A percentile compares a stretch with the other conserved stretches of the same genome.
Evolutionary conservation across 2,797 vertebrate species (phyloP).

Genomic region (Megalops cyprinoides): DNA sequence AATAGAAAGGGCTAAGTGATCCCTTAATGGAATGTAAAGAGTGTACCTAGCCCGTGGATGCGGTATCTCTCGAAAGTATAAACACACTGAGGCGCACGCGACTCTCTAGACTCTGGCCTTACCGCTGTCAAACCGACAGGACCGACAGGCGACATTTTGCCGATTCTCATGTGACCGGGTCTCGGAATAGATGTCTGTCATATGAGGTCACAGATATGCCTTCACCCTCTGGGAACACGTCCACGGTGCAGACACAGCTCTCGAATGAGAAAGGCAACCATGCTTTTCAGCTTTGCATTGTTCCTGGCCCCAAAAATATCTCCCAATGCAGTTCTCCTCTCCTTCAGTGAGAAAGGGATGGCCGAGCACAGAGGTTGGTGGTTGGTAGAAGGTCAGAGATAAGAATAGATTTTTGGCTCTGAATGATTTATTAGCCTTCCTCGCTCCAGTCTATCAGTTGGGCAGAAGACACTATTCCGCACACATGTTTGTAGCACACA

Average conservation of each 20-base stretch:
- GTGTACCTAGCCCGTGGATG: constrained; percentile 34
- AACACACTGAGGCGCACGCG: constrained; percentile 34
- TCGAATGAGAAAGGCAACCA: not conserved
- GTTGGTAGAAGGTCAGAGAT: constrained; percentile 43
- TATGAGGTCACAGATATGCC: constrained; percentile 52
- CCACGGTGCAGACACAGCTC: not conserved
- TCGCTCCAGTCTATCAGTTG: constrained; percentile 5
- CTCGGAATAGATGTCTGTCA: constrained; percentile 62
- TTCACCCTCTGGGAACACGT: constrained; percentile 45
- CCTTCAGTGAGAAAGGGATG: not conserved
- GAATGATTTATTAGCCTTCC: constrained; percentile 55
- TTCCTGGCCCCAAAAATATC: constrained; percentile 7
- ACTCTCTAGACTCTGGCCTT: constrained; percentile 14
- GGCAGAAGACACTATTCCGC: constrained; percentile 10
- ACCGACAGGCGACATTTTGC: not conserved
- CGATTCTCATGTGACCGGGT: constrained; percentile 56
- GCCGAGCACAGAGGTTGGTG: constrained; percentile 12
- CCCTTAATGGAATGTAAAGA: not conserved
- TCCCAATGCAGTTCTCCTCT: not conserved
- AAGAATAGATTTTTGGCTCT: constrained; percentile 49
- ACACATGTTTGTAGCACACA: not conserved
- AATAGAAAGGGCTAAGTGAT: constrained; percentile 16
- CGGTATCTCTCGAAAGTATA: constrained; percentile 59
- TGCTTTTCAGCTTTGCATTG: constrained; percentile 14
- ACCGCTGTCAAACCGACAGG: not conserved